Base-by-base conservation (phyloP, 2,888 invertebrate genomes). In the Hydroisotoma schaefferi region DNA sequence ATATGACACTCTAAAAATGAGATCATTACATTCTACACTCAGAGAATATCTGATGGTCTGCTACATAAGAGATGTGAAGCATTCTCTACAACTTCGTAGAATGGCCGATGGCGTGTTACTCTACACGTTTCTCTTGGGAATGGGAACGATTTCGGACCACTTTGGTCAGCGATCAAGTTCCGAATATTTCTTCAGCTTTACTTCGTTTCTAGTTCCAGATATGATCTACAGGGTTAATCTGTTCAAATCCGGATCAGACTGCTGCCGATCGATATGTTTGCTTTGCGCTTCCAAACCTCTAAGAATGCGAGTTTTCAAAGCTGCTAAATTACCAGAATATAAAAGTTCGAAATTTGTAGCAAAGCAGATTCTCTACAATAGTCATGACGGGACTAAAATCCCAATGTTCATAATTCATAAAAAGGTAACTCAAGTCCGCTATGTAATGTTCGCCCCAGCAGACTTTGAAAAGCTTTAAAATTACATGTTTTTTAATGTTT, bases 21-120 rank as follows among this genome's bases (percentile, higher is more conserved):
- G 25, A 23, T 2, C 27, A 4, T 23, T 3, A 23, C 40, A 43
- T 38, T 47, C 10, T 37, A 12, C 15, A 22, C 23, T 40, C 26
- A 64, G 64, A n/a, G 85, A 94, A 75, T 88, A 90, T 77, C 80
- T 98, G 38, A 83, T 94, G 55, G 78, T 92, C 28, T 88, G 89
- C 76, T 98, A 95, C 76, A 84, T 97, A 61, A 85, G 89, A 75
- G 94, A 98, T 81, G 97, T 95, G 12, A 94, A 94, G 90, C 90
- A 87, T 77, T 84, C 87, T 2, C 81, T 98, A 49, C 87, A 91
- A 80, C 80, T 97, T 10, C 86, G 90, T 78, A 84, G 84, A 67
- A 78, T 92, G 71, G 78, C 80, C 55, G 82, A 83, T 10, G 97
- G 97, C 20, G 78, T 83, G 56, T 76, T 86, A 55, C 75, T 92